Evolutionary conservation across 2,888 invertebrate genomes (phyloP), one percentile per base, ranked within the genome.

Genomic region (Calephelis perditalis): DNA sequence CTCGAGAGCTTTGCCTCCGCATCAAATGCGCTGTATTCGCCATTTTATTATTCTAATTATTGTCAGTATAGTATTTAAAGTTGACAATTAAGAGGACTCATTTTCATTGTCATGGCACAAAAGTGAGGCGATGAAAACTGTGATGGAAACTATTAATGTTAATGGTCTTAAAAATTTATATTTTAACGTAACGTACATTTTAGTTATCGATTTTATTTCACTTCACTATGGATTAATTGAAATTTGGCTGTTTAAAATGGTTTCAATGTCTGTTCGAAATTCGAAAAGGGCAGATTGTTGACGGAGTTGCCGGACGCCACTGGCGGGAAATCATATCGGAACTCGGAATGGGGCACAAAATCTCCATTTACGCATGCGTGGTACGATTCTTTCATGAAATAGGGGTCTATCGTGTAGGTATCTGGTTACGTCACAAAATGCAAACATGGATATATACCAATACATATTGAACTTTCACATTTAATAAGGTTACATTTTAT

Each of bases 1-100:
- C 97, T 70, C 96, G 92, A 63, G 97, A 97, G 82, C 97, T 97
- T 85, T 97, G 97, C 62, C 97, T 93, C 70, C 97, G 93, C 77
- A 97, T 94, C 78, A 97, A 92, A 86, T 97, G 97, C 62, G 96
- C 96, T 71, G 97, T 96, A 83, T 97, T 97, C 76, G 97, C 97
- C 97, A 97, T 97, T 74, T 62, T 49, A 59, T 57, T 59, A 59
- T 71, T 72, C 72, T 65, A 56, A 64, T 62, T 67, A 66, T 69
- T 69, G 64, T 68, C 68, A 62, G 71, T 70, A 64, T 72, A 59
- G 26, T 47, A 37, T 56, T 47, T 59, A 62, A 62, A 62, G 55
- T 58, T 58, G 55, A 46, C 40, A 40, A 12, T 58, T 63, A 70
- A 67, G 76, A 71, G 52, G 72, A 73, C 65, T 84, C 81, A 61